Conservation (phyloP, 2,113 vertebrate genomes). For the Hemiprocne comata region DNA sequence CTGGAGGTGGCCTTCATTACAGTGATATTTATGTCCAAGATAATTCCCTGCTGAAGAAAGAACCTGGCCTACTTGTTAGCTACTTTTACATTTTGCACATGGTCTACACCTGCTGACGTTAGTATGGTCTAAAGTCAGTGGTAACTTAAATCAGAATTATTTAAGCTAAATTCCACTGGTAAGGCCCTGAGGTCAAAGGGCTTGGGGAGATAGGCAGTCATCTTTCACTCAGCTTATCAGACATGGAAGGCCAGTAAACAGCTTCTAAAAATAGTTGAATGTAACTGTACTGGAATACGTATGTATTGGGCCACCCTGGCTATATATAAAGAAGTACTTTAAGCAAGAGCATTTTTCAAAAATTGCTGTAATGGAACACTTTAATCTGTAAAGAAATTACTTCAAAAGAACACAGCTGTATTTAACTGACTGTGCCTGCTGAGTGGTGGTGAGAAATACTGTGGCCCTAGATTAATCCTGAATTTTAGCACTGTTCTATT, state of each 20-base stretch:
- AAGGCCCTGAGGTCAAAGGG: not conserved
- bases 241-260: not conserved
- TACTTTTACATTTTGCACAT: accelerated
- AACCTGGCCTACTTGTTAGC: not conserved
- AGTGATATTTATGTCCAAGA: not conserved
- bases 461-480: not conserved
- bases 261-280: not conserved
- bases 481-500: not conserved
- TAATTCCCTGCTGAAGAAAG: not conserved
- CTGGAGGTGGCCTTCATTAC: not conserved
- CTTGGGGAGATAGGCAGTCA: not conserved
- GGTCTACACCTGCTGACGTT: not conserved
- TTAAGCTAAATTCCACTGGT: not conserved
- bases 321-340: not conserved
- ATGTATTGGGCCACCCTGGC: not conserved
- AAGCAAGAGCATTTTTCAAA: not conserved
- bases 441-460: not conserved
- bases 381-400: not conserved
- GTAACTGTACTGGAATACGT: not conserved
- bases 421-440: not conserved
- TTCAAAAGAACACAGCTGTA: not conserved
- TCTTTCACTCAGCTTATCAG: not conserved
- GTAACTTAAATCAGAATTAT: not conserved
- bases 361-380: not conserved
- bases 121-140: not conserved